Evolutionary conservation across 2,888 invertebrate genomes (phyloP), one percentile per base, ranked within the genome.

Genomic region (Habroteleia sp.): DNA sequence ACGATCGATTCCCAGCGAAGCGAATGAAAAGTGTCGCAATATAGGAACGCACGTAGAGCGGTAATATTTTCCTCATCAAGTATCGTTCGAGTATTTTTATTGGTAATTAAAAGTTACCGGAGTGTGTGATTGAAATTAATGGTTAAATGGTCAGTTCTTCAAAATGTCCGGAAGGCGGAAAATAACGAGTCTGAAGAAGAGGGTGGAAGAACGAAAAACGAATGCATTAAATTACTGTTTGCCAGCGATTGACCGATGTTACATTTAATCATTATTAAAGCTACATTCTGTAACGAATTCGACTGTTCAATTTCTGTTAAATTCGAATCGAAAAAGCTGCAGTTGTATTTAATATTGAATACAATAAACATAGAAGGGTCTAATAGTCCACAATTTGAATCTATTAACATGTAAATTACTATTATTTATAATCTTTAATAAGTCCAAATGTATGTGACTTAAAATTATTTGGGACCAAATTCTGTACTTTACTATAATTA

Each of bases 71-170:
- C 35, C 66, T 66, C 62, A 60, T 62, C 73, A 65, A 58, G 62
- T 62, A 68, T 41, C 81, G 80, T 75, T 79, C 79, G 80, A 77
- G 82, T 78, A 83, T 85, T 87, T 84, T 88, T 87, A 87, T 87
- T 83, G 86, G 84, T 87, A 87, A 88, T 88, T 88, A 87, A 88
- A 87, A 87, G 78, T 83, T 82, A 84, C 80, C 81, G 79, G 82
- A 71, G 83, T 84, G 86, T 84, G 84, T 85, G 84, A 87, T 87
- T 86, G 85, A 82, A 85, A 86, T 86, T 86, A 86, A 87, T 86
- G 87, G 85, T 84, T 85, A 86, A 86, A 83, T 78, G 84, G 85
- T 83, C 84, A 83, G 83, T 83, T 76, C 78, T 77, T 81, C 76
- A 73, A 65, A 76, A 76, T 73, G 76, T 74, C 82, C 74, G 76